Evolutionary conservation across 2,113 vertebrate genomes (phyloP).

Genomic region (Xiphorhynchus elegans): DNA sequence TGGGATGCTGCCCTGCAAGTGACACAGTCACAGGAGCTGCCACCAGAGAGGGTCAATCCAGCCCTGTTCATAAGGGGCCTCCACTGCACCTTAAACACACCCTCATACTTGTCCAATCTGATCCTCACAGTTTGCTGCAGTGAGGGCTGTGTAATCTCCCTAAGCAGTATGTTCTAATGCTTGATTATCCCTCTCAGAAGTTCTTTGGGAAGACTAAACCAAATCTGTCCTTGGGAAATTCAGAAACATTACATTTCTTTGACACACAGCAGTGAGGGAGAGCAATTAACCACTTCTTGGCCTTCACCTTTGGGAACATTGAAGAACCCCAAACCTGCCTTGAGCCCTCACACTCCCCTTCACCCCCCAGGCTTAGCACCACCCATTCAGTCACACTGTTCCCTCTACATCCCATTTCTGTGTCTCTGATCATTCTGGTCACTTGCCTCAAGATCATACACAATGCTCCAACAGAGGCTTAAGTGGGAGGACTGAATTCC

Average conservation of each 20-base stretch:
- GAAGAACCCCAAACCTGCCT: background rate
- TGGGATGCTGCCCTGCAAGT: background rate
- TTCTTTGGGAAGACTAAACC: background rate
- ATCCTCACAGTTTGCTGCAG: background rate
- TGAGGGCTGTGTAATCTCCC: background rate
- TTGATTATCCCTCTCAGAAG: background rate
- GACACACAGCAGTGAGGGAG: background rate
- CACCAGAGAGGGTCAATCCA: background rate
- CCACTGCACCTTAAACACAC: background rate
- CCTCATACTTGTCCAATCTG: background rate
- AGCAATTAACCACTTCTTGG: background rate
- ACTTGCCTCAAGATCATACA: background rate
- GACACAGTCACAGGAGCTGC: background rate
- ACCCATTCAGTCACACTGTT: background rate
- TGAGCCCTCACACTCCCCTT: background rate
- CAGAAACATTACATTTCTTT: background rate
- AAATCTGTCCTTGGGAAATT: background rate
- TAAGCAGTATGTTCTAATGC: background rate
- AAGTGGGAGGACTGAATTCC: background rate
- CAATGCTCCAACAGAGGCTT: background rate
- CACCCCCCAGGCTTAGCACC: background rate
- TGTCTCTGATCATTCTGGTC: background rate
- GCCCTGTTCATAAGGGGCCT: background rate
- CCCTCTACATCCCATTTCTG: background rate
- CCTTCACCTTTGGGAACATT: background rate